A percentile compares a stretch with the other conserved stretches of the same genome.
Evolutionary conservation across 2,888 invertebrate species (phyloP).

Genomic region (Rhagonycha fulva): DNA sequence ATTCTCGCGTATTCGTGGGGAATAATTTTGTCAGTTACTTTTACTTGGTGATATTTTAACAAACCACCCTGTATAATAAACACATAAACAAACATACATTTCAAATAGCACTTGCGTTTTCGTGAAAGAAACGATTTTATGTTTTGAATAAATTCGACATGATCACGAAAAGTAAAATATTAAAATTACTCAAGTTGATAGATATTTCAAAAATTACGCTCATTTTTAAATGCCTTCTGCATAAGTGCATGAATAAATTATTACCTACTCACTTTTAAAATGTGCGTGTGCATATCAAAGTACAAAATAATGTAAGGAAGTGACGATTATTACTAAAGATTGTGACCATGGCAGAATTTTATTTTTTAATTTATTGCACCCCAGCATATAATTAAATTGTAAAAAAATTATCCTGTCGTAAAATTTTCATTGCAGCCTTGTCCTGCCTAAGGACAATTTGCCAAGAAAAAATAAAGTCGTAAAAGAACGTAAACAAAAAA

Average conservation of each 20-base stretch:
- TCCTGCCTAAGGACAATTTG: not conserved
- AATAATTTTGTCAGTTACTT: no score
- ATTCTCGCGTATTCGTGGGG: not conserved
- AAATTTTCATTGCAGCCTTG: not conserved
- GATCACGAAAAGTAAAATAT: not conserved
- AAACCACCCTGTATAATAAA: not conserved
- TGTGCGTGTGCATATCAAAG: not conserved
- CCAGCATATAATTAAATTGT: not conserved
- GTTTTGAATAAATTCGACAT: not conserved
- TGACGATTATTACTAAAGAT: not conserved
- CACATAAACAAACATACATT: not conserved
- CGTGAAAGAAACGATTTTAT: not conserved
- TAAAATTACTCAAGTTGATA: not conserved
- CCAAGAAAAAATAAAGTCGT: not conserved
- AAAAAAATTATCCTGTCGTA: not conserved
- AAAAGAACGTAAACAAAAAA: not conserved
- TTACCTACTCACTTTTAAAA: not conserved
- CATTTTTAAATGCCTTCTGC: not conserved
- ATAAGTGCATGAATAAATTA: not conserved
- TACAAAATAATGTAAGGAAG: not conserved
- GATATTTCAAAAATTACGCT: not conserved
- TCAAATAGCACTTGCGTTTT: not conserved
- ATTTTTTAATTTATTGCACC: not conserved
- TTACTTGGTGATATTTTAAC: not conserved
- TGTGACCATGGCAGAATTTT: not conserved